Conservation (phyloP, 2,797 vertebrate species). For the Danionella dracula region DNA sequence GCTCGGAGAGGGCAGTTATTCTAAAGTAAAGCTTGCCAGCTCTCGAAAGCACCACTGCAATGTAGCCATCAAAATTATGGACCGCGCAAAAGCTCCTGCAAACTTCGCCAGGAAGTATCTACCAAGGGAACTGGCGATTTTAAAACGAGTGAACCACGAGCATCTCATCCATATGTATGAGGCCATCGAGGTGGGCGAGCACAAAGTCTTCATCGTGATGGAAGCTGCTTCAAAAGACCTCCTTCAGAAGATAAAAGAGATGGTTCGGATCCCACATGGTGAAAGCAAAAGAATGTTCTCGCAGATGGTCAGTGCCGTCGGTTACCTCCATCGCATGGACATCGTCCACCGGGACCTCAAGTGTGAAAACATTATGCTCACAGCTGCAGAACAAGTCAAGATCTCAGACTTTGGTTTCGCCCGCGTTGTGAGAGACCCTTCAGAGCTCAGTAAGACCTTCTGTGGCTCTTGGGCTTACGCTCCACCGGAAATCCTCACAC, state of each 20-base stretch:
- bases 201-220: constrained; percentile 74
- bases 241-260: constrained; percentile 58
- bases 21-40: constrained; percentile 70
- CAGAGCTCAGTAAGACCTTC: constrained; percentile 66
- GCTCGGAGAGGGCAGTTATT: constrained; percentile 70
- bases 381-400: constrained; percentile 61
- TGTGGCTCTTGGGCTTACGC: constrained; percentile 69
- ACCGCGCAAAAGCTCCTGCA: constrained; percentile 55
- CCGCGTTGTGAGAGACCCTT: constrained; percentile 55
- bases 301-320: constrained; percentile 65
- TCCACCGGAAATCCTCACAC: constrained; percentile 68
- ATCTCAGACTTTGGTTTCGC: constrained; percentile 72
- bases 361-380: constrained; percentile 74
- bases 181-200: constrained; percentile 64
- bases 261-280: constrained; percentile 54
- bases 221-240: constrained; percentile 68
- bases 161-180: constrained; percentile 67
- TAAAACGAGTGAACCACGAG: constrained; percentile 63
- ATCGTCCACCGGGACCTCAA: constrained; percentile 74
- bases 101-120: constrained; percentile 66
- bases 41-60: constrained; percentile 65
- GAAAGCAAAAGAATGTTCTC: constrained; percentile 64
- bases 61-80: constrained; percentile 73
- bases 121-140: constrained; percentile 65
- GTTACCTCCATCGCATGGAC: constrained; percentile 68